Conservation (phyloP, 2,797 vertebrate genomes). For the Dallia pectoralis region DNA sequence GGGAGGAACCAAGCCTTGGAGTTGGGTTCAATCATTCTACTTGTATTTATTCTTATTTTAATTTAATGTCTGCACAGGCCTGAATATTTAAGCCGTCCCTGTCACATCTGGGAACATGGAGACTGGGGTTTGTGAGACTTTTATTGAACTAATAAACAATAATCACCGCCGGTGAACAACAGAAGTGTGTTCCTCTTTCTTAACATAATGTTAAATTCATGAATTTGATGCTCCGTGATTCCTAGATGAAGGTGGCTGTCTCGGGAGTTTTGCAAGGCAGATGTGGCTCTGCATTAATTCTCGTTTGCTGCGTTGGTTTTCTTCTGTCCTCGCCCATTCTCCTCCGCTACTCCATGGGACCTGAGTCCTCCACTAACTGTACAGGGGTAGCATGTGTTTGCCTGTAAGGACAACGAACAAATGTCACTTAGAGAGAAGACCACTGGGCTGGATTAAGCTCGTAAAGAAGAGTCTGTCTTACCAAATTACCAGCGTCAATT, state of each 20-base stretch:
- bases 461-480: constrained; percentile 50
- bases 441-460: constrained; percentile 34
- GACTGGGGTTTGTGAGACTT: constrained; percentile 61
- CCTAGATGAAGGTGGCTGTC: constrained; percentile 11
- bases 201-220: constrained; percentile 54
- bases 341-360: constrained; percentile 15
- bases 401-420: neutral
- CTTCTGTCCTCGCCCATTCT: constrained; percentile 24
- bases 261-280: constrained; percentile 34
- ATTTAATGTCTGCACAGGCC: constrained; percentile 60
- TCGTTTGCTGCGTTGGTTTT: constrained; percentile 28
- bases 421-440: constrained; percentile 16
- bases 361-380: constrained; percentile 2
- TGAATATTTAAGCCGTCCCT: constrained; percentile 73
- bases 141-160: constrained; percentile 77
- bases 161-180: constrained; percentile 59
- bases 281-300: constrained; percentile 49
- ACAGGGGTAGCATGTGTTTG: neutral
- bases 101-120: constrained; percentile 67
- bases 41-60: constrained; percentile 62
- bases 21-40: constrained; percentile 40
- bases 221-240: constrained; percentile 50
- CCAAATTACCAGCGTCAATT: constrained; percentile 66
- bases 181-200: constrained; percentile 32
- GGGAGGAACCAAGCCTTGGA: constrained; percentile 12